Evolutionary conservation across 2,797 vertebrate species (phyloP), one percentile per base, ranked within the genome.

Genomic region (Etheostoma perlongum): DNA sequence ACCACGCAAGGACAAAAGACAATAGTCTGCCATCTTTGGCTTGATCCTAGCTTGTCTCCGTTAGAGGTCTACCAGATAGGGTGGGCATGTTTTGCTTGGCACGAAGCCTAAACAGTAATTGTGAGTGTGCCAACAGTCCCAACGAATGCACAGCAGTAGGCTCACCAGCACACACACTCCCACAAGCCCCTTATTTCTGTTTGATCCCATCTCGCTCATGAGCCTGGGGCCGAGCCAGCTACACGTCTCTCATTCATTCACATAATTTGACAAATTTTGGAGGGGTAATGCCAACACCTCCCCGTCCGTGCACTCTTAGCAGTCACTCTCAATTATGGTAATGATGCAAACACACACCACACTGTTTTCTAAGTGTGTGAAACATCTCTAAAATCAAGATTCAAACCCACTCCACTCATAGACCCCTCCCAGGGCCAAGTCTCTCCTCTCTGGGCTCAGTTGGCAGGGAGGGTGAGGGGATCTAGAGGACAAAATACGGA

Each of bases 241-340:
- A 58, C 18, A 46, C 71, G 64, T 79, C 81, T 72, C 69, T 83
- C 47, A 76, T 89, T 91, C 89, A 92, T 91, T 92, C 84, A 86
- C 82, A 85, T 86, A 70, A 85, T 86, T 91, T 77, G 59, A 85
- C 64, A 85, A 74, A 76, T 81, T 85, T 89, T 62, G 8, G 27
- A 7, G n/a, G 48, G 47, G 67, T 60, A n/a, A 68, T 78, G 65
- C 74, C 66, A 79, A 81, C 85, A 70, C 70, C 76, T 78, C 78
- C 78, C 76, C 13, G n/a, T 69, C 55, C 47, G 23, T 70, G 54
- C 83, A 54, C 68, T 57, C 62, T 44, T 10, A 82, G 73, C 84
- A 81, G 70, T 88, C 89, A 69, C 84, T 84, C 84, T 88, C 79
- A 87, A 87, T 93, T 93, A 92, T 91, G 90, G 46, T 90, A 90